Evolutionary conservation across 2,113 vertebrate genomes (phyloP).

Genomic region (Megaceryle torquata): DNA sequence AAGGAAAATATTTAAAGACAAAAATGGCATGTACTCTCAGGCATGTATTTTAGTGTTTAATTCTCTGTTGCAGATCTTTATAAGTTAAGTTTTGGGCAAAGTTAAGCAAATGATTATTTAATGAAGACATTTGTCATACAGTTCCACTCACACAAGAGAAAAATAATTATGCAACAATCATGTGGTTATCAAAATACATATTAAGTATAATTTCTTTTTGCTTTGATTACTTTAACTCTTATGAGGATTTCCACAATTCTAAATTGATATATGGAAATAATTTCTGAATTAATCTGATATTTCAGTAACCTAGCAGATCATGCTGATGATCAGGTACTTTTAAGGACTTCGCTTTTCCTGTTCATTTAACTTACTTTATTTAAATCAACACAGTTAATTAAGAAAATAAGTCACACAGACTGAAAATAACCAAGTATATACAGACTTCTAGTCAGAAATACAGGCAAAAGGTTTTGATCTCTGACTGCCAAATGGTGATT

Average conservation of each 20-base stretch:
- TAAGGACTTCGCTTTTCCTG: not conserved
- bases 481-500: conserved; percentile 66
- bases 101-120: not conserved
- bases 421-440: not conserved
- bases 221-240: not conserved
- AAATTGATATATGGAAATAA: not conserved
- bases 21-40: not conserved
- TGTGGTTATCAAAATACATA: not conserved
- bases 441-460: conserved; percentile 39
- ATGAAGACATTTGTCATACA: not conserved
- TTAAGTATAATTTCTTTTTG: not conserved
- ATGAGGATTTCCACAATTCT: not conserved
- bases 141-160: not conserved
- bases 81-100: not conserved
- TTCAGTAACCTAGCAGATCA: not conserved
- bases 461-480: conserved; percentile 58
- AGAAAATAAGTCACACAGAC: not conserved
- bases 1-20: not conserved
- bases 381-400: too few relatives aligned
- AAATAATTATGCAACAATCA: not conserved
- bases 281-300: not conserved
- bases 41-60: not conserved
- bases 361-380: too few relatives aligned
- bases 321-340: not conserved
- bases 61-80: not conserved